Evolutionary conservation across 2,113 vertebrate species (phyloP), one percentile per base, ranked within the genome.

Genomic region (Ramphastos sulfuratus): DNA sequence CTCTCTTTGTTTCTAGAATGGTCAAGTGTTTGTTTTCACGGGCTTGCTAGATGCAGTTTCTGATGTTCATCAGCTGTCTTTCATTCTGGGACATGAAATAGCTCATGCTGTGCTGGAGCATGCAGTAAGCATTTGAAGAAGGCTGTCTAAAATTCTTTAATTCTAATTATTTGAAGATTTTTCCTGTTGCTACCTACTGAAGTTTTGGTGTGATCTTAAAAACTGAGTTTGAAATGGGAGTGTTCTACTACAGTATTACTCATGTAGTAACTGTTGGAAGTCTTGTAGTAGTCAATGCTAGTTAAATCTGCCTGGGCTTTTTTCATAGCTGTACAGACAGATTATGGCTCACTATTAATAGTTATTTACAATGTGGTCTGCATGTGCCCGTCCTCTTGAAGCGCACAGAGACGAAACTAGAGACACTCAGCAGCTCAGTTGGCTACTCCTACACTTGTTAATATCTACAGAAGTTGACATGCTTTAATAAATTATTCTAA

Each of bases 31-130:
- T 96, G 91, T 99, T 87, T 99, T 99, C 85, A 99, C 98, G n/a
- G 99, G 99, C 58, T 98, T 99, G 97, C 93, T 99, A 78, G 94
- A 98, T 7, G 97, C 97, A 5, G 98, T 99, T 76, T 96, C 97
- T 54, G 98, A 99, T 90, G 61, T 97, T 67, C 98, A 99, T 96
- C 99, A 99, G 93, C 98, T 99, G 18, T 96, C 98, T 74, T 97
- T 99, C 83, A 97, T 99, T 95, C 94, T 99, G 92, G 99, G 98
- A 80, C 99, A 99, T 70, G 99, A 99, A 97, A 98, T 99, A 96
- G 98, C 99, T 90, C 99, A 99, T 0, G 99, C 98, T 31, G 70
- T 99, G 31, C 96, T 99, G 71, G 98, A 98, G 81, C 99, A 99
- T 42, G 97, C 98, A 15, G 99, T 99, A 97, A 99, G 99, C 98